Evolutionary conservation across 2,888 invertebrate genomes (phyloP), one percentile per base, ranked within the genome.

Genomic region (Caenorhabditis auriculariae): DNA sequence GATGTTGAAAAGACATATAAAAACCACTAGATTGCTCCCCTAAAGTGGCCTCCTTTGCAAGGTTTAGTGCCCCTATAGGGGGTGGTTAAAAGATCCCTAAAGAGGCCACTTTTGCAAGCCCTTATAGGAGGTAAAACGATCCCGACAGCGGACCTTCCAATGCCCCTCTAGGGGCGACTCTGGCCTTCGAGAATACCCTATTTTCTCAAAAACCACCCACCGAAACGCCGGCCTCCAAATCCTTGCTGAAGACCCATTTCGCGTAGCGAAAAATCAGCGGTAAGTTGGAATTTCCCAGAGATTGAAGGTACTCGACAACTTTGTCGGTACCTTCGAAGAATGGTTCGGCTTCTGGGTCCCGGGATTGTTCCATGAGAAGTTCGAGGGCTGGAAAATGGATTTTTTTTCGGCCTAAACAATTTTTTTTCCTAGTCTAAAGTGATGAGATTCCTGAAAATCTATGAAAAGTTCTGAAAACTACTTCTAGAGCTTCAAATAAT

Each of bases 201-300:
- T n/a, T n/a, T n/a, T n/a, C n/a, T n/a, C 5, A 21, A 29, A 49
- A 17, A 63, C 6, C 1, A 21, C 56, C 32, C 66, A 84, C 84
- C 78, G 87, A 89, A 4, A 98, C 84, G 0, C 95, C 96, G 82
- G 93, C 91, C 67, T 90, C 89, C 0, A 93, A 90, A 82, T 90
- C 87, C 71, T 89, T 88, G 57, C 87, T 88, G 39, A 98, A 84
- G 47, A 98, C 90, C 92, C 93, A 94, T 67, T 90, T 89, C 21
- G 93, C 88, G 85, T 92, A 96, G 82, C 95, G 90, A 78, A 95
- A 88, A 78, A 98, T 93, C 61, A 95, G 84, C 62, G 91, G 89
- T 71, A 92, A 86, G 77, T 93, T 88, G 26, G 89, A 89, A 7
- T 86, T 83, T 35, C 90, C 68, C 2, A 71, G 57, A 12, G 57